Evolutionary conservation across 23 tunicate species (phyloP), one percentile per base, ranked within the genome.

Genomic region (Corella eumyota): DNA sequence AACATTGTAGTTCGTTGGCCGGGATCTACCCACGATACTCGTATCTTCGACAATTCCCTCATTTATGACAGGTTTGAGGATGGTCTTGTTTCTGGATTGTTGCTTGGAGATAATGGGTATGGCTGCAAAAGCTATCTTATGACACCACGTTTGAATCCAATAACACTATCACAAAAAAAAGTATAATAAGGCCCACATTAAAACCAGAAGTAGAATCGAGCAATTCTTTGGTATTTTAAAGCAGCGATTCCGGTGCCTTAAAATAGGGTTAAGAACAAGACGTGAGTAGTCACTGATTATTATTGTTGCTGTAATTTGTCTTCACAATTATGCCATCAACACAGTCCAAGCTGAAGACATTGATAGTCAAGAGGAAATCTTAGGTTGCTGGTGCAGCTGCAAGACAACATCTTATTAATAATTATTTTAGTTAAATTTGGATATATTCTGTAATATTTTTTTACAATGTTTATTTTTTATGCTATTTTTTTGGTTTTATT

Each of bases 1-100:
- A 66, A 73, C 50, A 29, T 72, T 48, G 91, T 81, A n/a, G 22
- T 28, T 34, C 36, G 91, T 4, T 81, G 80, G 91, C 63, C 64
- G 13, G 91, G 91, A 24, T 81, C 91, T 17, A 62, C 70, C 25
- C 80, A 66, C 45, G 80, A 81, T 44, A 32, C 68, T 46, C 36
- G 74, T 34, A 81, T 81, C 4, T 66, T 81, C 55, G 70, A 67
- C 64, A 60, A 72, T 58, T 33, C 64, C 49, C 1, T 7, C 5
- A 38, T 81, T 25, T 52, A 66, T 30, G 30, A 35, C 27, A 34
- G 45, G 49, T 74, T 73, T 73, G 91, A 81, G 60, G 48, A 66
- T 31, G 45, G 49, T 25, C 9, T 32, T 6, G 25, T 76, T 2
- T 23, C 38, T 34, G 74, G 69, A 1, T 15, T 72, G 4, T 53